Evolutionary conservation across 1,140 invertebrate species (phyloP).

Genomic region (Cydia fagiglandana): DNA sequence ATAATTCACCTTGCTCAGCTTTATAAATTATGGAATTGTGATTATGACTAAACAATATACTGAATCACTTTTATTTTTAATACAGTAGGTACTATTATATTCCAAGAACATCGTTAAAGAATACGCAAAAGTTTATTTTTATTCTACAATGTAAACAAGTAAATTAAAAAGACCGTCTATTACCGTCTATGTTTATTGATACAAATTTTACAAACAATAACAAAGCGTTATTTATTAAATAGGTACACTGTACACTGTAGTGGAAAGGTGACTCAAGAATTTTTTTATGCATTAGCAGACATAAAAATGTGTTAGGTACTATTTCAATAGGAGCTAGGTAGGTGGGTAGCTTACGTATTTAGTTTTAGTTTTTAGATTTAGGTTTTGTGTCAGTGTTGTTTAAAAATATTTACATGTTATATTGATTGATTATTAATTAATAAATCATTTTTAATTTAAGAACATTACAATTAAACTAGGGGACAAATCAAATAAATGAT

Average conservation of each 20-base stretch:
- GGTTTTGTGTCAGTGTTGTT: no score
- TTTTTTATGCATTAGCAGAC: background rate
- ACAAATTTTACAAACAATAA: background rate
- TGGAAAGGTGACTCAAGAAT: background rate
- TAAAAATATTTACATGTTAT: no score
- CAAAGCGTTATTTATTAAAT: background rate
- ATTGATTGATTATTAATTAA: no score
- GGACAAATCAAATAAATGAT: no score
- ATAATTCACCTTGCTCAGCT: background rate
- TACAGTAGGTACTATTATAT: background rate
- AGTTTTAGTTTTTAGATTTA: no score
- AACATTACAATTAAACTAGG: no score
- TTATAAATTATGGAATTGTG: background rate
- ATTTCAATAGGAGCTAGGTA: no score
- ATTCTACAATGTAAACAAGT: background rate
- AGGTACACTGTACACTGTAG: background rate
- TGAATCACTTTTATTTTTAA: background rate
- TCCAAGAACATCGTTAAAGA: background rate
- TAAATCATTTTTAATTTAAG: no score
- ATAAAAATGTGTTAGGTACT: no score
- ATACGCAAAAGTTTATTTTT: constrained; percentile 13
- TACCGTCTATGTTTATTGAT: background rate
- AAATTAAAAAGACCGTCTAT: background rate
- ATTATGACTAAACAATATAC: background rate
- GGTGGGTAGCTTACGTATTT: no score